Conservation (phyloP, 2,113 vertebrate species). For the Macroglossus sobrinus region DNA sequence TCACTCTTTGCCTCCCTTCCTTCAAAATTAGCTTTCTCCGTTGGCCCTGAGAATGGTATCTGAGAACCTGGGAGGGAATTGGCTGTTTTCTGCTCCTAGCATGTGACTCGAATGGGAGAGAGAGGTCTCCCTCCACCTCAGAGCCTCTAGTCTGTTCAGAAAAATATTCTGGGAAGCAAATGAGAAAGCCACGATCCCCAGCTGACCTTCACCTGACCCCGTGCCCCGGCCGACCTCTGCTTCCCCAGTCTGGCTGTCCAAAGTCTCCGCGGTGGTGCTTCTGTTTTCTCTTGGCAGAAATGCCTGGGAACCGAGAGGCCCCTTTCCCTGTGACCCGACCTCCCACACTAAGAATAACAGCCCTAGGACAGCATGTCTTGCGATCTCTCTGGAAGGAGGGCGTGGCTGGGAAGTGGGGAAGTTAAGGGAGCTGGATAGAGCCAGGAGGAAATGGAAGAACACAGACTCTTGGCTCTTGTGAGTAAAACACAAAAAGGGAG, state of each 20-base stretch:
- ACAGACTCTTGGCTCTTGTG: background rate
- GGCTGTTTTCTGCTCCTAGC: background rate
- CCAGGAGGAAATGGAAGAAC: background rate
- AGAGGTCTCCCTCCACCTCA: background rate
- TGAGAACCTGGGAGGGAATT: background rate
- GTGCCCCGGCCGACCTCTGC: slow-evolving; percentile 19
- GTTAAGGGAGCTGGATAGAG: slow-evolving; percentile 29
- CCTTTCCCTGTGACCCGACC: slow-evolving; percentile 80
- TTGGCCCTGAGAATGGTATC: background rate
- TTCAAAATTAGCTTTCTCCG: background rate
- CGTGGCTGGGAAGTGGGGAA: slow-evolving; percentile 73
- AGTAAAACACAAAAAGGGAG: background rate
- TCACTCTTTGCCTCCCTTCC: background rate
- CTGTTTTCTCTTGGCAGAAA: slow-evolving; percentile 63
- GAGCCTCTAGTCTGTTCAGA: background rate
- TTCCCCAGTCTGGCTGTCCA: slow-evolving; percentile 46
- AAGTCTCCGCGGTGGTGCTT: slow-evolving; percentile 35
- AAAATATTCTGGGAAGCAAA: slow-evolving; percentile 42
- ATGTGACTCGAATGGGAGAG: background rate
- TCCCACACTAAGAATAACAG: slow-evolving; percentile 79
- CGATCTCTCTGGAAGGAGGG: slow-evolving; percentile 70
- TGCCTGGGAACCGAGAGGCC: slow-evolving; percentile 81
- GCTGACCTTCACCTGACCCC: slow-evolving; percentile 40
- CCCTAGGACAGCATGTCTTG: slow-evolving; percentile 66
- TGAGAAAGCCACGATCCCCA: background rate